These are phyloP conservation scores for Stenodera caucasica DNA, from an alignment of 2,888 invertebrate species.

Conservation along the genomic window DNA sequence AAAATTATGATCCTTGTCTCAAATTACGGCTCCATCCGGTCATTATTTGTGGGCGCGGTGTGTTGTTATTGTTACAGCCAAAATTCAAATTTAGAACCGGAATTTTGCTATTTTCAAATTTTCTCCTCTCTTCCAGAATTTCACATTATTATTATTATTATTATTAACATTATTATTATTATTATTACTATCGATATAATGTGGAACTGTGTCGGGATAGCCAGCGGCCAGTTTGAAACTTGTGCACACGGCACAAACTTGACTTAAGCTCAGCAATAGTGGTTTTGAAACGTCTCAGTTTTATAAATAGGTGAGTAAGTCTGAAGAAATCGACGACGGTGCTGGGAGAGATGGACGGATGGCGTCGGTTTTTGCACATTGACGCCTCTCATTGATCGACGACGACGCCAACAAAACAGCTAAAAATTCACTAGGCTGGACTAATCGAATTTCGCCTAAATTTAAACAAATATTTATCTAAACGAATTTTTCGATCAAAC, in stretches of 20 bases:
- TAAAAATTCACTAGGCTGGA: neutral
- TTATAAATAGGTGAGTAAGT: conserved; percentile 23
- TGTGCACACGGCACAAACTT: conserved; percentile 24
- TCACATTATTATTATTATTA: too few relatives aligned
- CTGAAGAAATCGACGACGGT: neutral
- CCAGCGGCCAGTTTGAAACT: conserved; percentile 20
- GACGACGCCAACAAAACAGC: neutral
- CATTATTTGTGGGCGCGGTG: conserved; percentile 21
- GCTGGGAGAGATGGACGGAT: conserved; percentile 8
- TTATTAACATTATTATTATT: too few relatives aligned
- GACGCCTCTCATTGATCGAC: conserved; percentile 12
- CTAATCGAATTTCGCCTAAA: neutral
- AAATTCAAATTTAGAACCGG: conserved; percentile 30
- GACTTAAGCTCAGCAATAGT: neutral
- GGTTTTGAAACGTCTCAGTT: conserved; percentile 23
- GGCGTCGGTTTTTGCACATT: conserved; percentile 18
- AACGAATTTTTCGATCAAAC: too few relatives aligned
- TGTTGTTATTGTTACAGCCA: conserved; percentile 22
- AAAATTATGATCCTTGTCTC: conserved; percentile 6
- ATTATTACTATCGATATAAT: neutral
- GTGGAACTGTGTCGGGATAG: conserved; percentile 20
- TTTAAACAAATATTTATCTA: neutral
- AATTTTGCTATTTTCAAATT: conserved; percentile 7
- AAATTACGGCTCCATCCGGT: conserved; percentile 13
- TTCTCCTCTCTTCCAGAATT: neutral